Percentiles rank a stretch among this genome's conserved stretches.
These are phyloP conservation scores for Entomobrya multifasciata DNA, from an alignment of 2,888 invertebrate genomes.

Conservation along the genomic window DNA sequence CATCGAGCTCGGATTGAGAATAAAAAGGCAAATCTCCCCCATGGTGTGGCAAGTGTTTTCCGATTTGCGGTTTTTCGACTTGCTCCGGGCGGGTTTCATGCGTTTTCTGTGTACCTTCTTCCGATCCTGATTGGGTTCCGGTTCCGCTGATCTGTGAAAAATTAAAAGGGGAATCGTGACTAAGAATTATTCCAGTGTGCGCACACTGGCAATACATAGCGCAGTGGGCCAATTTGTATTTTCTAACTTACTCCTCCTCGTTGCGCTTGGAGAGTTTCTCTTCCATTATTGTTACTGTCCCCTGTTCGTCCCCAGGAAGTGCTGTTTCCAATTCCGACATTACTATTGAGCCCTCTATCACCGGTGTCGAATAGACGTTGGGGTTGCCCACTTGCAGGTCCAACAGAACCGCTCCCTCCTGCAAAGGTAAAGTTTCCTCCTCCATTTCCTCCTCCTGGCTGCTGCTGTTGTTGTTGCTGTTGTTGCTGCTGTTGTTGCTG, in stretches of 20 bases:
- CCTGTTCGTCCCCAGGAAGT: constrained; percentile 34
- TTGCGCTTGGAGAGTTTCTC: no score
- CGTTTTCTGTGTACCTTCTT: no score
- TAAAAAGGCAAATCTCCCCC: constrained; percentile 74
- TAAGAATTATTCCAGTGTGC: no score
- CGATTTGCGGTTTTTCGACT: constrained; percentile 7
- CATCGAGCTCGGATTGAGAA: constrained; percentile 69
- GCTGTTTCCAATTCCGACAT: neutral
- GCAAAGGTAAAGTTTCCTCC: neutral
- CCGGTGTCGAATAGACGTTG: neutral
- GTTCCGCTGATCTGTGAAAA: no score
- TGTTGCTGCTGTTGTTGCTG: neutral
- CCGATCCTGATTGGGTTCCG: no score
- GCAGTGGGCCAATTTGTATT: no score
- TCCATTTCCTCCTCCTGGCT: neutral
- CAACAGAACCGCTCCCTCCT: constrained; percentile 15
- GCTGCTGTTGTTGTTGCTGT: neutral
- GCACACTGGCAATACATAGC: no score
- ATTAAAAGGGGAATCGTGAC: no score
- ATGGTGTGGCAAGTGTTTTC: constrained; percentile 55
- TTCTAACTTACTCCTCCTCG: neutral
- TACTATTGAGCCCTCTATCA: neutral
- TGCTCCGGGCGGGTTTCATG: no score
- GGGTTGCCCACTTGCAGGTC: constrained; percentile 10
- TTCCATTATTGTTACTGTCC: constrained; percentile 17